Conservation (phyloP, 2,113 vertebrate genomes). For the Motacilla alba region DNA sequence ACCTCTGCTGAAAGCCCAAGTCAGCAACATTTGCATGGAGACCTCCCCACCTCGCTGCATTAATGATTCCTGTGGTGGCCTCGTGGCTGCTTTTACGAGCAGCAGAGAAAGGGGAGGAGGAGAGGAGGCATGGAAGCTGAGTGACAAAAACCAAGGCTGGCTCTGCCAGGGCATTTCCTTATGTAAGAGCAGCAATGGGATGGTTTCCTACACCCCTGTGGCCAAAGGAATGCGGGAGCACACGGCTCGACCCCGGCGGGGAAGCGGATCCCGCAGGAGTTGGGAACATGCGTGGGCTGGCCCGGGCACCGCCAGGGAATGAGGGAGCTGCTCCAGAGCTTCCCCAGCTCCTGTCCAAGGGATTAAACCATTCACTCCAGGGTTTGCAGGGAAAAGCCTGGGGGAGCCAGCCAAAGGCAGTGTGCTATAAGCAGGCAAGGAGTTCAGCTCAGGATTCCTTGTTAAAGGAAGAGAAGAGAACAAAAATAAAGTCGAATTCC, state of each 20-base stretch:
- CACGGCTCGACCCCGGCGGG: background rate
- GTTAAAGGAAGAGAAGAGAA: background rate
- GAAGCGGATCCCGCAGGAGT: background rate
- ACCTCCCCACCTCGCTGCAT: background rate
- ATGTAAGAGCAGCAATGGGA: background rate
- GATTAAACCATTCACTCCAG: background rate
- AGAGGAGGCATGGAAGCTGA: background rate
- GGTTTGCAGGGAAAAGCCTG: slow-evolving; percentile 9
- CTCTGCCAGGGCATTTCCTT: background rate
- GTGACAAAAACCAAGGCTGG: background rate
- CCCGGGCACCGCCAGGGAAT: background rate
- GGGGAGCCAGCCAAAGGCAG: slow-evolving; percentile 22
- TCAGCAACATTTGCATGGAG: fast-evolving
- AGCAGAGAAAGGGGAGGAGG: background rate
- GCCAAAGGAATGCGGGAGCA: slow-evolving; percentile 35
- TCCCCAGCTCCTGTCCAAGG: background rate
- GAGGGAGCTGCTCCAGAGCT: background rate
- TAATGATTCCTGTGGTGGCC: background rate
- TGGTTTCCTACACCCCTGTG: background rate
- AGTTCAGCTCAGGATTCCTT: slow-evolving; percentile 45
- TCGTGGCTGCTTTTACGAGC: background rate
- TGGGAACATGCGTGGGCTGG: background rate
- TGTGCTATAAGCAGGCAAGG: background rate
- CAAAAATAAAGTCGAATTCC: background rate
- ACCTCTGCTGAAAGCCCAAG: background rate